These are phyloP conservation scores for Saturnia japonica DNA, from an alignment of 2,888 invertebrate species.

Conservation along the genomic window DNA sequence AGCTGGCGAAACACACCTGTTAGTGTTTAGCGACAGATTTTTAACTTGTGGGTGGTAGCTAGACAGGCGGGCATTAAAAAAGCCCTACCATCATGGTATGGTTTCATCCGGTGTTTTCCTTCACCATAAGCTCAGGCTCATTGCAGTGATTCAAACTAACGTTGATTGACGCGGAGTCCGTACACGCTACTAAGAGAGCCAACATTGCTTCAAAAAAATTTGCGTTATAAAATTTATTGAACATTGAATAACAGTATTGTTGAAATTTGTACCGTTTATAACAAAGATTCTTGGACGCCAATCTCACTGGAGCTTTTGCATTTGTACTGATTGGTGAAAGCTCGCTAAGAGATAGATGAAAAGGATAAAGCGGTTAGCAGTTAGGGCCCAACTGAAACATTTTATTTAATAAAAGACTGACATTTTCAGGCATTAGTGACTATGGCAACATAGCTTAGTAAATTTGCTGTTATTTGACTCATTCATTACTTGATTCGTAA, in stretches of 20 bases:
- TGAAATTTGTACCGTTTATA: not conserved
- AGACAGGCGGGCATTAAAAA: too few relatives aligned
- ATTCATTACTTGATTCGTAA: not conserved
- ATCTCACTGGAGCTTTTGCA: not conserved
- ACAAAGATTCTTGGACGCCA: not conserved
- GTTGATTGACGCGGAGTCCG: too few relatives aligned
- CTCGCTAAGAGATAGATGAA: not conserved
- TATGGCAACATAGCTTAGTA: not conserved
- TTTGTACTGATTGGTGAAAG: not conserved
- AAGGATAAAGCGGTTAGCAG: not conserved
- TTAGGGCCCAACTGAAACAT: not conserved
- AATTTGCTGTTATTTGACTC: not conserved
- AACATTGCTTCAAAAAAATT: too few relatives aligned
- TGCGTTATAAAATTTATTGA: too few relatives aligned
- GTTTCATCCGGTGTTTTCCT: too few relatives aligned
- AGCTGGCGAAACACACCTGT: too few relatives aligned
- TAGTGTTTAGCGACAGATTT: too few relatives aligned
- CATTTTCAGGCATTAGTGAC: not conserved
- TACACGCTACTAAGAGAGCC: too few relatives aligned
- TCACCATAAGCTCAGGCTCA: too few relatives aligned
- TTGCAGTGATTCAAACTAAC: too few relatives aligned
- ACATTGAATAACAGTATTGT: not conserved
- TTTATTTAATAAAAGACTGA: not conserved
- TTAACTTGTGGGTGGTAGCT: too few relatives aligned
- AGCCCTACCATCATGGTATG: too few relatives aligned